These are phyloP conservation scores for Amblyjoppa proteus DNA, from an alignment of 2,888 invertebrate genomes.

Conservation along the genomic window DNA sequence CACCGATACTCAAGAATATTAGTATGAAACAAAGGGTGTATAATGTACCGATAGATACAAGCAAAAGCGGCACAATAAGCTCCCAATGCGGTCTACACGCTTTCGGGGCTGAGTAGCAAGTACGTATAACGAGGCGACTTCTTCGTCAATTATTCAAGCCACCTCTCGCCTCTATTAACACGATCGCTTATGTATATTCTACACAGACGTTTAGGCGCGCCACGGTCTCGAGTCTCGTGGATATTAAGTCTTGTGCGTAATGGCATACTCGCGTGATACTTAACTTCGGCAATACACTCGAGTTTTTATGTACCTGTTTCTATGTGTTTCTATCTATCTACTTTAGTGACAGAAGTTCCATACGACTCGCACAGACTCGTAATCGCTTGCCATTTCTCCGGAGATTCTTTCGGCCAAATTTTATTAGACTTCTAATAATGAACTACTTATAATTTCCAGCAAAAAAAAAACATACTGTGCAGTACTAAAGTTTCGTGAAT, in stretches of 20 bases:
- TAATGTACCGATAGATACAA: constrained; percentile 29
- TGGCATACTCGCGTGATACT: constrained; percentile 57
- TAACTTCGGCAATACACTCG: not conserved
- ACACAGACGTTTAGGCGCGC: constrained; percentile 27
- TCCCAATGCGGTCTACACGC: constrained; percentile 42
- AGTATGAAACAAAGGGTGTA: constrained; percentile 14
- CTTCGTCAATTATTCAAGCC: constrained; percentile 55
- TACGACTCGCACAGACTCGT: not conserved
- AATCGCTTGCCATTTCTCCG: not conserved
- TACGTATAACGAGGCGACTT: constrained; percentile 53
- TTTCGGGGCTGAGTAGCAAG: constrained; percentile 54
- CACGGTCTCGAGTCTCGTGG: not conserved
- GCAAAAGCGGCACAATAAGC: constrained; percentile 27
- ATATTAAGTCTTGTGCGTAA: constrained; percentile 69
- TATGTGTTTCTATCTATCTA: no score
- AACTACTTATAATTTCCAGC: not conserved
- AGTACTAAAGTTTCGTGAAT: no score
- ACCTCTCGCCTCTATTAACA: constrained; percentile 48
- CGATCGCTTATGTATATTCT: constrained; percentile 51
- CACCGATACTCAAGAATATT: constrained; percentile 21
- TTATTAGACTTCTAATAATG: not conserved
- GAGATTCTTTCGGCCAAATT: not conserved
- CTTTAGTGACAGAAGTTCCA: not conserved
- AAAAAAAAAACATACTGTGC: not conserved
- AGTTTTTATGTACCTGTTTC: not conserved